These are phyloP conservation scores for Volucella inanis DNA, from an alignment of 2,888 invertebrate genomes.

Conservation along the genomic window DNA sequence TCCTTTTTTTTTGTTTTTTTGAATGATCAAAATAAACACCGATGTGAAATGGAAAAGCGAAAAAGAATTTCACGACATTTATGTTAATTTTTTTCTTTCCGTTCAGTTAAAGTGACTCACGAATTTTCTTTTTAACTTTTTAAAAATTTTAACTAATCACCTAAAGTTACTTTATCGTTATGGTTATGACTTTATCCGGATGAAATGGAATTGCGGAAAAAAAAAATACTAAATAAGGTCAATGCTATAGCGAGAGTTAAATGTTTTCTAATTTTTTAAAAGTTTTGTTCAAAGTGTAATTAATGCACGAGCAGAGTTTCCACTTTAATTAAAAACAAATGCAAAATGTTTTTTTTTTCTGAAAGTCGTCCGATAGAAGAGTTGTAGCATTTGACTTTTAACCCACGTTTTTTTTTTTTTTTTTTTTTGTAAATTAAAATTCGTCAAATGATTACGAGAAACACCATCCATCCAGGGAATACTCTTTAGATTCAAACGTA, in stretches of 20 bases:
- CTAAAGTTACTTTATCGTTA: slow-evolving; percentile 31
- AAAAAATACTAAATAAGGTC: slow-evolving; percentile 24
- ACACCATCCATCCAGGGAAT: too few relatives aligned
- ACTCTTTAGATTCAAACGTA: too few relatives aligned
- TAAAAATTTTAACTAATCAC: slow-evolving; percentile 50
- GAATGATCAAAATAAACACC: slow-evolving; percentile 35
- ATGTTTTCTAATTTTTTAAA: slow-evolving; percentile 42
- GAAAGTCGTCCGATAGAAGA: neutral
- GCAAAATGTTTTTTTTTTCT: neutral
- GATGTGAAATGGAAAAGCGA: slow-evolving; percentile 50
- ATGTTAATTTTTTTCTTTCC: slow-evolving; percentile 43
- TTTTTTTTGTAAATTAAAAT: too few relatives aligned
- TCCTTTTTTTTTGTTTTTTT: slow-evolving; percentile 43
- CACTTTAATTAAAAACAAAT: neutral
- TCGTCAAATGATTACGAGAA: too few relatives aligned
- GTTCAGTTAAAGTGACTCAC: slow-evolving; percentile 58
- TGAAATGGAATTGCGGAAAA: neutral
- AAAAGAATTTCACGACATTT: slow-evolving; percentile 73
- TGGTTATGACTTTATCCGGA: slow-evolving; percentile 41
- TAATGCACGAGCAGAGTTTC: slow-evolving; percentile 50
- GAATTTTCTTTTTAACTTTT: slow-evolving; percentile 12
- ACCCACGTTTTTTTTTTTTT: too few relatives aligned
- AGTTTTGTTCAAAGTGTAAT: slow-evolving; percentile 25
- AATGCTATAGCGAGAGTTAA: slow-evolving; percentile 44
- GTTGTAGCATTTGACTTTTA: too few relatives aligned